These are phyloP conservation scores for Nephrotoma flavescens DNA, from an alignment of 2,888 invertebrate genomes.

Conservation along the genomic window DNA sequence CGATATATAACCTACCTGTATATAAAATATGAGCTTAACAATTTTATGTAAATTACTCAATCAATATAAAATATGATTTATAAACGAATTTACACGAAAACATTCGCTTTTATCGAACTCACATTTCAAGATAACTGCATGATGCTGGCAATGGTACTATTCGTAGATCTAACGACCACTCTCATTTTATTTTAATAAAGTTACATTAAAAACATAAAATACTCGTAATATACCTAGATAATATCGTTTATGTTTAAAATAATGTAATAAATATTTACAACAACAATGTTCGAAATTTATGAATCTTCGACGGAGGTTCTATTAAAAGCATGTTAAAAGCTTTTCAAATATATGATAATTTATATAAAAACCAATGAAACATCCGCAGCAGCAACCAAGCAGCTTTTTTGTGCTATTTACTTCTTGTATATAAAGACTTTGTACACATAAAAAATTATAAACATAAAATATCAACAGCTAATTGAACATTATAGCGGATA, in stretches of 20 bases:
- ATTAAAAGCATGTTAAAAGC: background rate
- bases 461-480: background rate
- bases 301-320: background rate
- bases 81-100: background rate
- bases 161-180: background rate
- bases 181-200: background rate
- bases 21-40: background rate
- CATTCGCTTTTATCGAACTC: too few relatives aligned
- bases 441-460: background rate
- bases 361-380: background rate
- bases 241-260: background rate
- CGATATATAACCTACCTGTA: too few relatives aligned
- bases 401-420: background rate
- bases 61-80: background rate
- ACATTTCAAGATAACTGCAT: too few relatives aligned
- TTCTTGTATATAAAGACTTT: background rate
- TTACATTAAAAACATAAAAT: background rate
- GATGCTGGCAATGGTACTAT: background rate
- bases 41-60: background rate
- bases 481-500: background rate
- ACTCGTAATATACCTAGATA: too few relatives aligned
- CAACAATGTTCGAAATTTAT: background rate
- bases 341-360: background rate
- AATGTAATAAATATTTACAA: background rate
- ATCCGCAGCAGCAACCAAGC: background rate